These are phyloP conservation scores for Apodemia mormo DNA, from an alignment of 2,888 invertebrate species.

Conservation along the genomic window DNA sequence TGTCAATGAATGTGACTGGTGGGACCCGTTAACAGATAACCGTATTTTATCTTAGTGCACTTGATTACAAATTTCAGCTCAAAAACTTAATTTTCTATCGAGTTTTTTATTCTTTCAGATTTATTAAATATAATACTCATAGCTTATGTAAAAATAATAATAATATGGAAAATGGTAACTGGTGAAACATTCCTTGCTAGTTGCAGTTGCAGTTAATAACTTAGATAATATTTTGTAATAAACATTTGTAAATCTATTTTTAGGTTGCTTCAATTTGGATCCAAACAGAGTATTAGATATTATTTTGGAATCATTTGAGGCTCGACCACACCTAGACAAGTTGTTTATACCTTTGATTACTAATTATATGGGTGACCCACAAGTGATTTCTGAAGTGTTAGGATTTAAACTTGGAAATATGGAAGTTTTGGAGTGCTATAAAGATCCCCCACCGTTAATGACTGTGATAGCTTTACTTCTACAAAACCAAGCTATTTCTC, in stretches of 20 bases:
- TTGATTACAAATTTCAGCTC: too few species aligned
- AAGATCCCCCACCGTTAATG: slow-evolving; percentile 92
- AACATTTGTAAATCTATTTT: slow-evolving; percentile 42
- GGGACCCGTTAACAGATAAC: too few species aligned
- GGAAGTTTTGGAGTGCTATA: slow-evolving; percentile 78
- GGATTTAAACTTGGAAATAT: slow-evolving; percentile 94
- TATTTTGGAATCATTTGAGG: slow-evolving; percentile 97
- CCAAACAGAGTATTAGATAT: slow-evolving; percentile 98
- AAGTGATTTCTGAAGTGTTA: slow-evolving; percentile 94
- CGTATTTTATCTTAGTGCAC: too few species aligned
- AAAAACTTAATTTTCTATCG: too few species aligned
- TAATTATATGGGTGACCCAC: slow-evolving; percentile 92
- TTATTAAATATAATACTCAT: too few species aligned
- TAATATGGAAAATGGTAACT: too few species aligned
- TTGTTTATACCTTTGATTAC: slow-evolving; percentile 92
- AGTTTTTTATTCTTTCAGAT: too few species aligned
- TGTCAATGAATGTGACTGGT: too few species aligned
- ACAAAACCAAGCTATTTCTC: slow-evolving; percentile 91
- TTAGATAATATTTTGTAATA: background rate
- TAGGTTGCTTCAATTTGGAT: slow-evolving; percentile 99
- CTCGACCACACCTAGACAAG: slow-evolving; percentile 87
- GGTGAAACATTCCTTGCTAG: too few species aligned
- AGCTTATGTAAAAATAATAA: too few species aligned
- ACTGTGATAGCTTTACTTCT: slow-evolving; percentile 94
- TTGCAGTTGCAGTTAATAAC: background rate